Evolutionary conservation across 2,113 vertebrate genomes (phyloP).

Genomic region (Aegotheles bennettii): DNA sequence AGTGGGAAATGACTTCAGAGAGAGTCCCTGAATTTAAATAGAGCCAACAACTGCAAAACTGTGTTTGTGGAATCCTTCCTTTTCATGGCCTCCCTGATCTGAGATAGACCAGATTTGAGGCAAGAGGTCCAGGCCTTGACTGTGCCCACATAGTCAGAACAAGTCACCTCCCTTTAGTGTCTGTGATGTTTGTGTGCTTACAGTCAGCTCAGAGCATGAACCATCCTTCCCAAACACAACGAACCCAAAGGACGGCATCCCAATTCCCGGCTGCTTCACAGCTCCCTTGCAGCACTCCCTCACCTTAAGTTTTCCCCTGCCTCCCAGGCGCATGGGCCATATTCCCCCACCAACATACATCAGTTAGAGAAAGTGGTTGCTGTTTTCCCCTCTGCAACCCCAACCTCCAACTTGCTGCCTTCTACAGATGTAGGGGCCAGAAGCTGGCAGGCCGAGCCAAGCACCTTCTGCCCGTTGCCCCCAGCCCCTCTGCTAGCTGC

Average conservation of each 20-base stretch:
- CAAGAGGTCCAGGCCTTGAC: not conserved
- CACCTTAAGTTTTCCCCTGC: rapidly evolving
- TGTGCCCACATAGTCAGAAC: not conserved
- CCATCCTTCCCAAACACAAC: too few species aligned
- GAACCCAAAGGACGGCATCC: not conserved
- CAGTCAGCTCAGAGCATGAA: not conserved
- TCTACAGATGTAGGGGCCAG: not conserved
- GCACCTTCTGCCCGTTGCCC: not conserved
- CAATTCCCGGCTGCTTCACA: rapidly evolving
- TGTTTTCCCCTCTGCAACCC: not conserved
- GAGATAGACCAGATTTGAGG: not conserved
- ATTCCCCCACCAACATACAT: not conserved
- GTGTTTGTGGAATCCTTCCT: not conserved
- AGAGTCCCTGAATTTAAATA: not conserved
- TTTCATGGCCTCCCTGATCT: rapidly evolving
- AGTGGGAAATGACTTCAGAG: not conserved
- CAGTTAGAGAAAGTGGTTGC: rapidly evolving
- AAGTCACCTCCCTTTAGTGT: not conserved
- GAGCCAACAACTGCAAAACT: not conserved
- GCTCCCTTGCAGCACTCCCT: not conserved
- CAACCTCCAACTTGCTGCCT: rapidly evolving
- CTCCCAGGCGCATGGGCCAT: rapidly evolving
- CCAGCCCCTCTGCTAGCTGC: not conserved
- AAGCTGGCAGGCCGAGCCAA: too few species aligned
- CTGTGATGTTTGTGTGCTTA: not conserved